A percentile compares a stretch with the other conserved stretches of the same genome.
Conservation (phyloP, 2,113 vertebrate species). For the Motacilla alba region DNA sequence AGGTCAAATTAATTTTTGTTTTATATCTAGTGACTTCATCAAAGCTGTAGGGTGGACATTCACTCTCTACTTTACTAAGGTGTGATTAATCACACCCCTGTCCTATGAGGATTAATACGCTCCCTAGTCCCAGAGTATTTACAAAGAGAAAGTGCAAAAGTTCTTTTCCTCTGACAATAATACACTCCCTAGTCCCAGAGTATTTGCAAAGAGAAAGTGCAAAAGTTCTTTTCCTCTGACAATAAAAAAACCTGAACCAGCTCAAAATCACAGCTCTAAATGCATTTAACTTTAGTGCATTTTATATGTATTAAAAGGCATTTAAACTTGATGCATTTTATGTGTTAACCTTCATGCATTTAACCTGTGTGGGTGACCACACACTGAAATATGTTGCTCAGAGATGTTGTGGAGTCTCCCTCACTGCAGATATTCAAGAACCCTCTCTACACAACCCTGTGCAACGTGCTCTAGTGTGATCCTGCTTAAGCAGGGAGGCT, state of each 20-base stretch:
- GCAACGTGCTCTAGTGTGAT: neutral
- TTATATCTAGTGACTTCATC: neutral
- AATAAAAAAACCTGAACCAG: neutral
- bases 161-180: neutral
- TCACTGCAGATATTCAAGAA: neutral
- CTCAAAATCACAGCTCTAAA: neutral
- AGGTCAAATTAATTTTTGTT: neutral
- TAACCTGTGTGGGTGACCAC: neutral
- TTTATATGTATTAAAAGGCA: neutral
- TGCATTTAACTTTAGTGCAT: neutral
- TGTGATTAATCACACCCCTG: neutral
- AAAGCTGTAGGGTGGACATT: neutral
- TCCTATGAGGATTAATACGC: neutral
- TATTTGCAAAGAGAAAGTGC: neutral
- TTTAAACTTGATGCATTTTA: neutral
- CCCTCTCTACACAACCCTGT: neutral
- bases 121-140: neutral
- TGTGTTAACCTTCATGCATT: neutral
- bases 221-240: neutral
- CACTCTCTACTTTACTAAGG: neutral
- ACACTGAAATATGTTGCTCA: neutral
- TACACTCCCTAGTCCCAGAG: accelerated
- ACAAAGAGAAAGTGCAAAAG: neutral
- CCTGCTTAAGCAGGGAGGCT: neutral
- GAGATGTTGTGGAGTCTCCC: neutral